Evolutionary conservation across 2,797 vertebrate species (phyloP), one percentile per base, ranked within the genome.

Genomic region (Amphiprion clarkii): DNA sequence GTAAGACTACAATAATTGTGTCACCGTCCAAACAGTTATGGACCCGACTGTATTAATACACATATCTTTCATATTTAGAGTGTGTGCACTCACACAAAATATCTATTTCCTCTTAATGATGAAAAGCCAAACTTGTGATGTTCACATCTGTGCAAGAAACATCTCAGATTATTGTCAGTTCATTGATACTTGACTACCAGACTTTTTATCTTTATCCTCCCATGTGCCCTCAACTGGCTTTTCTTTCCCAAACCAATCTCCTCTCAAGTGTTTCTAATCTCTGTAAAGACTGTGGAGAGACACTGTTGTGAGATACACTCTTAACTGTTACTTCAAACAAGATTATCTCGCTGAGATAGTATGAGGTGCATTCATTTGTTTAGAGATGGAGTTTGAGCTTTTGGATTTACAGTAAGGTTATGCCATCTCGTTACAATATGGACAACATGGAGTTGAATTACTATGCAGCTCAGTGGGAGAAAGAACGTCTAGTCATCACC

Each of bases 241-340:
- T 74, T 69, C 66, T 53, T 56, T 84, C 74, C 71, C 55, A 73
- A 85, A 85, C 78, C 79, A 59, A 67, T 82, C 83, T 88, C 82
- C 85, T 80, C 74, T 89, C 86, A 67, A 84, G 83, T 85, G 84
- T 87, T 82, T 88, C 81, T 89, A 89, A 88, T 89, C 85, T 88
- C 85, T 83, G 58, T 65, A 66, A 79, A 88, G 79, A 86, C 85
- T 88, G 78, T 48, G 44, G 79, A 81, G 83, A 86, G 79, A 74
- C 82, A 3, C 78, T 54, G 79, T 67, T 73, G 79, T 61, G 65
- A 74, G 76, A 89, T 58, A 71, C 74, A 60, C 83, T 75, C 79
- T 58, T 77, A 78, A 77, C 81, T 80, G 74, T 65, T 67, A 79
- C 79, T 85, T 44, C 49, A 81, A 83, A 86, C 75, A 65, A 77